Percentiles rank a stretch among this genome's conserved stretches.
Evolutionary conservation across 1,140 invertebrate genomes (phyloP).

Genomic region (Hycleus phaleratus): DNA sequence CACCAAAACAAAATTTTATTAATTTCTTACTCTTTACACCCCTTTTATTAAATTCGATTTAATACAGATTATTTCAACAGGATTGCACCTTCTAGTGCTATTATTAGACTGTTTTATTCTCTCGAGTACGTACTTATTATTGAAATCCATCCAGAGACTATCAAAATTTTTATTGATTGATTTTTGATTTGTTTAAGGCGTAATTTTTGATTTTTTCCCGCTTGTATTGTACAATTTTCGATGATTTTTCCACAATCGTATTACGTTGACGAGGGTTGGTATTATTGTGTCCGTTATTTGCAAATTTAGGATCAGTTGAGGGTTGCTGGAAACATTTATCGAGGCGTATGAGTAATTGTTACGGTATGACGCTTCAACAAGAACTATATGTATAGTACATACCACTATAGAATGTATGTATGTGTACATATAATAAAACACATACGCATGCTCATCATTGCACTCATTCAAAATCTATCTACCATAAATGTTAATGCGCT

Average conservation of each 20-base stretch:
- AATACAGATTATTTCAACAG: constrained; percentile 7
- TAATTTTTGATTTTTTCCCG: no score
- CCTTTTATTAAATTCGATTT: no score
- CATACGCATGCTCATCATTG: constrained; percentile 23
- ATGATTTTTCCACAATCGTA: no score
- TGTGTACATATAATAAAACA: constrained; percentile 23
- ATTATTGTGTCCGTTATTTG: no score
- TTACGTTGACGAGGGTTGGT: no score
- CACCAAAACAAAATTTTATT: background rate
- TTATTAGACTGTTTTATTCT: constrained; percentile 17
- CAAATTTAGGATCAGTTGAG: background rate
- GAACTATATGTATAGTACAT: background rate
- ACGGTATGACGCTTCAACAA: constrained; percentile 28
- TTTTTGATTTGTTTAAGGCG: no score
- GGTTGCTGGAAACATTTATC: constrained; percentile 22
- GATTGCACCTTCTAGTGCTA: constrained; percentile 6
- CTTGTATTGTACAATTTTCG: no score
- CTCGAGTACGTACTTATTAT: background rate
- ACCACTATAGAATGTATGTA: background rate
- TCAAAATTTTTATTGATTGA: no score
- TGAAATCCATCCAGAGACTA: no score
- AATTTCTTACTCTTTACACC: no score
- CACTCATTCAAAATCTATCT: constrained; percentile 32
- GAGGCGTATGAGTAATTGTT: constrained; percentile 34
- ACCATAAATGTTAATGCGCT: constrained; percentile 38